phyloP scores from a whole-genome alignment of 2,113 vertebrate species.

The Nibea coibor region DNA sequence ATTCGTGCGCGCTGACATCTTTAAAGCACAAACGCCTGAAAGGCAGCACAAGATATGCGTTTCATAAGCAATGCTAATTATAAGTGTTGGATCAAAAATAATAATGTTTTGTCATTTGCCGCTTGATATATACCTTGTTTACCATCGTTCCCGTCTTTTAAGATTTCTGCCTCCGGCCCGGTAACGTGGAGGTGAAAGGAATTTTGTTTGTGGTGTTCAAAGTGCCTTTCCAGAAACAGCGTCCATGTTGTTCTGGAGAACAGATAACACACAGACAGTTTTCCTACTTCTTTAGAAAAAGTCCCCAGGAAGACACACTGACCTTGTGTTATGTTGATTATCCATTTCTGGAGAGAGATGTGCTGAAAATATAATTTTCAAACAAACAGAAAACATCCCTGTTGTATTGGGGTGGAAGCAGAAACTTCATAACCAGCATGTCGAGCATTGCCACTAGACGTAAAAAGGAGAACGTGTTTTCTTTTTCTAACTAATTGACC shows the following conservation, averaged over 20 bases:
- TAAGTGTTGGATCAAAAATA: neutral
- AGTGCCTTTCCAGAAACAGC: constrained; percentile 1
- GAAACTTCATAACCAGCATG: neutral
- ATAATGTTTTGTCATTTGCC: neutral
- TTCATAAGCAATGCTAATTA: neutral
- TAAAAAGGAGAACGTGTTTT: neutral
- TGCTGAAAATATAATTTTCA: neutral
- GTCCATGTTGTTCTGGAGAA: neutral
- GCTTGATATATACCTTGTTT: constrained; percentile 13
- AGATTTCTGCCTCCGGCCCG: neutral
- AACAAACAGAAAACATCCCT: neutral
- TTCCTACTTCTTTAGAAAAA: constrained; percentile 19
- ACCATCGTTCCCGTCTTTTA: neutral
- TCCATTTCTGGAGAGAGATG: neutral
- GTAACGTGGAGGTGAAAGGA: neutral
- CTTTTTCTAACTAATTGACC: neutral
- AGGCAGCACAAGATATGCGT: constrained; percentile 11
- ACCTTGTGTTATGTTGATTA: neutral
- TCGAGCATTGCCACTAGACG: neutral
- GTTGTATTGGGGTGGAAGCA: neutral
- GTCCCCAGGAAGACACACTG: neutral
- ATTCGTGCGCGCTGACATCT: constrained; percentile 17
- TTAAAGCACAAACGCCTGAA: constrained; percentile 17
- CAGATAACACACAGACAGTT: neutral
- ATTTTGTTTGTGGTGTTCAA: neutral